A percentile compares a stretch with the other conserved stretches of the same genome.
These are phyloP conservation scores for Acronicta leporina DNA, from an alignment of 2,888 invertebrate genomes.

Conservation along the genomic window DNA sequence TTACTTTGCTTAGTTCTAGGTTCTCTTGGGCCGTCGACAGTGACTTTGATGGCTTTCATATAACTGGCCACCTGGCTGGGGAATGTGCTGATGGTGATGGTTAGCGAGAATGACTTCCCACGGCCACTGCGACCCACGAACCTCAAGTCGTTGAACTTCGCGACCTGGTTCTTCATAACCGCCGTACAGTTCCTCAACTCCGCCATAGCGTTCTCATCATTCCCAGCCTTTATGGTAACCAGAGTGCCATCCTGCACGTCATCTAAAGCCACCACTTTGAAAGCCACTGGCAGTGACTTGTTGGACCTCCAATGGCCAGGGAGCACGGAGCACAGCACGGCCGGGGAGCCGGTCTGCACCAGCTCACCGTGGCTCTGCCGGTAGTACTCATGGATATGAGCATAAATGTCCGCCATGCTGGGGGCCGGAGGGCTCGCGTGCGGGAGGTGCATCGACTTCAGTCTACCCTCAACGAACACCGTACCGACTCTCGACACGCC, in stretches of 20 bases:
- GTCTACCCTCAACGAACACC: conserved; percentile 74
- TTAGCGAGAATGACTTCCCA: conserved; percentile 98
- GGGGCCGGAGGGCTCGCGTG: conserved; percentile 88
- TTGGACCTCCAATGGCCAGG: conserved; percentile 99
- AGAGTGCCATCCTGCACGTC: conserved; percentile 98
- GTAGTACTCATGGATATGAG: conserved; percentile 93
- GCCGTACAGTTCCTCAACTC: conserved; percentile 98
- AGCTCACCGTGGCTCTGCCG: conserved; percentile 97
- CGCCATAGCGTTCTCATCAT: conserved; percentile 99
- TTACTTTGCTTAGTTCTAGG: conserved; percentile 99
- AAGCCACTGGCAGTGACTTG: conserved; percentile 98
- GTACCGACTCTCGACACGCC: conserved; percentile 77
- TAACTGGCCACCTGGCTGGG: conserved; percentile 96
- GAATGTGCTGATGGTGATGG: conserved; percentile 96
- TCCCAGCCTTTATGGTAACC: conserved; percentile 98
- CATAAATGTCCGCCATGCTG: conserved; percentile 93
- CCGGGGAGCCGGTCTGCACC: conserved; percentile 98
- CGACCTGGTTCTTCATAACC: conserved; percentile 99
- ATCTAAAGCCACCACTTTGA: conserved; percentile 98
- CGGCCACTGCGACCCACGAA: conserved; percentile 99
- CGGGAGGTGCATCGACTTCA: conserved; percentile 91
- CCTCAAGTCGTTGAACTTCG: conserved; percentile 99
- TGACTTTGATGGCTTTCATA: conserved; percentile 99
- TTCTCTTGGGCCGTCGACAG: conserved; percentile 99
- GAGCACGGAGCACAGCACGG: conserved; percentile 97